Base-by-base conservation (phyloP, 2,888 invertebrate genomes). In the Pseudococcus viburni region DNA sequence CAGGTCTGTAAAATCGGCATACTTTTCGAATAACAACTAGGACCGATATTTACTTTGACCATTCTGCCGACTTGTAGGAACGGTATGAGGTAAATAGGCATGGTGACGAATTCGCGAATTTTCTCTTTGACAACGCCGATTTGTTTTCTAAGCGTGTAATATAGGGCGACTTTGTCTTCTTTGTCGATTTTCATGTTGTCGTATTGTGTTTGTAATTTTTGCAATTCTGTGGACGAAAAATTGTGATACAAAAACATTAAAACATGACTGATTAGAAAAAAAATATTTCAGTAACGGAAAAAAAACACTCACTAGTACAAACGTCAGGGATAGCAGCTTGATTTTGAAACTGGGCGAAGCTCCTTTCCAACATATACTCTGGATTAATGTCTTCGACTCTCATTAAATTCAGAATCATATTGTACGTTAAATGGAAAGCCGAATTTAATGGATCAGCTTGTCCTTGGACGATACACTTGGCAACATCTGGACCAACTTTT, bases 321-420 rank as follows among this genome's bases (percentile, higher is more conserved):
- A 99, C 93, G 77, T 95, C 95, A 0, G 99, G 99, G 91, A 99
- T 97, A 19, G 96, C 94, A 0, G 98, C 95, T 92, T 98, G 99
- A 93, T 99, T 99, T 93, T 99, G 99, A 91, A 99, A 99, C 92
- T 99, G 99, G 92, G 95, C 98, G 93, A 99, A 99, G 90, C 98
- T 98, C 89, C 98, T 94, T 91, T 99, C 99, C 91, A 99, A 93
- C 98, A 99, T 99, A 91, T 98, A 99, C 92, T 99, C 99, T 0
- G 99, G 99, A 93, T 99, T 99, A 88, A 99, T 99, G 93, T 99
- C 99, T 92, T 99, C 99, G 0, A 99, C 99, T 90, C 99, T 93
- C 90, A 99, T 93, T 90, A 99, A 93, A 94, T 99, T 96, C 89
- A 98, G 92, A 5, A 99, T 99, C 99, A 99, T 99, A 92, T 99